These are phyloP conservation scores for Acrobasis suavella DNA, from an alignment of 2,888 invertebrate genomes.

Conservation along the genomic window DNA sequence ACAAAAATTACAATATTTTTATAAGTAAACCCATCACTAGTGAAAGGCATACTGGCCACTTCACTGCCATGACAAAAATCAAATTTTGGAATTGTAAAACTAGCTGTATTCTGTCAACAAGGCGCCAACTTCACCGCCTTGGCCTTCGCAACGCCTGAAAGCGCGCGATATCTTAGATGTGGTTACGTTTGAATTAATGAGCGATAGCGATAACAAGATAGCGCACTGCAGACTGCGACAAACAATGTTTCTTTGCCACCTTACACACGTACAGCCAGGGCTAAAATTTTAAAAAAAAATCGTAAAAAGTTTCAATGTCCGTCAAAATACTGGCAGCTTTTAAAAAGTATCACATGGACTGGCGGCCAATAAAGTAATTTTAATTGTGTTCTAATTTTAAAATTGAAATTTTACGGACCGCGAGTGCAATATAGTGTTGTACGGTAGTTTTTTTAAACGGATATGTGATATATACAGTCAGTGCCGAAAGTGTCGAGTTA, in stretches of 20 bases:
- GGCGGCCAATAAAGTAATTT: not conserved
- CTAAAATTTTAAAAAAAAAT: not conserved
- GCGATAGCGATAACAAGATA: constrained; percentile 27
- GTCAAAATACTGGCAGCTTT: not conserved
- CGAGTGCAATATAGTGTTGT: constrained; percentile 2
- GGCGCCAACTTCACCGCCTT: constrained; percentile 7
- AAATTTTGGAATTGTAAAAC: too few relatives aligned
- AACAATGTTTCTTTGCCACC: not conserved
- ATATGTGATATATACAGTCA: constrained; percentile 23
- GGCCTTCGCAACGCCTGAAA: constrained; percentile 17
- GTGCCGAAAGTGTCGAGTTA: constrained; percentile 24
- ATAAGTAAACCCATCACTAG: too few relatives aligned
- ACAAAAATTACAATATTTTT: too few relatives aligned
- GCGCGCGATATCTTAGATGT: constrained; percentile 19
- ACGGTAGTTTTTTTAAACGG: constrained; percentile 6
- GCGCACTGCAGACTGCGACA: constrained; percentile 27
- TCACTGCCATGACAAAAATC: too few relatives aligned
- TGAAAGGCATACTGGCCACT: too few relatives aligned
- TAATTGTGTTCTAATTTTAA: not conserved
- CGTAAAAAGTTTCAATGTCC: not conserved
- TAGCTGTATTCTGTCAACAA: not conserved
- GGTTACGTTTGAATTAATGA: constrained; percentile 18
- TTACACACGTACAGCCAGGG: not conserved
- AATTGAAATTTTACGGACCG: not conserved
- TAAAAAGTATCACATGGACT: not conserved